Evolutionary conservation across 2,113 vertebrate genomes (phyloP).

Genomic region (Dasyornis broadbenti): DNA sequence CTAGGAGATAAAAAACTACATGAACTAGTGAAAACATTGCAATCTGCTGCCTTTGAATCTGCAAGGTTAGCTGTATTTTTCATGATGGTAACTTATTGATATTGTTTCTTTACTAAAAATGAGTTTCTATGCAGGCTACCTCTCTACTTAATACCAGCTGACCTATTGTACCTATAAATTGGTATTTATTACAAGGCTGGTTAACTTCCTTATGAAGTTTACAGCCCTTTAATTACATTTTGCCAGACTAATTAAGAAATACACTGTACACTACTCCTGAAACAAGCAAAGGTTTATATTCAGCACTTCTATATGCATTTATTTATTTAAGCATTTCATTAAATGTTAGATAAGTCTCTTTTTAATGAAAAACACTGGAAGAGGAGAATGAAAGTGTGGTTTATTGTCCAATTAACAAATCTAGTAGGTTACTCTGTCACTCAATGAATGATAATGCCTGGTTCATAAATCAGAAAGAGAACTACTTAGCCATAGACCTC

Average conservation of each 20-base stretch:
- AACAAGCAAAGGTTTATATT: neutral
- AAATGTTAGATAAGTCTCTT: conserved; percentile 14
- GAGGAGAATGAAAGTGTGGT: conserved; percentile 28
- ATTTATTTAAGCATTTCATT: conserved; percentile 50
- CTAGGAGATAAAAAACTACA: conserved; percentile 36
- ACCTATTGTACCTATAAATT: neutral
- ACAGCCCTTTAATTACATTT: conserved; percentile 34
- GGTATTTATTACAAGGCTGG: conserved; percentile 33
- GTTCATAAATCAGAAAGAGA: conserved; percentile 68
- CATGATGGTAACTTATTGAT: conserved; percentile 12
- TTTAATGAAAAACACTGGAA: conserved; percentile 42
- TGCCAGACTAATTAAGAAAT: conserved; percentile 39
- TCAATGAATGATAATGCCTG: conserved; percentile 58
- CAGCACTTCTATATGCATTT: neutral
- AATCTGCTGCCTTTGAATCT: conserved; percentile 41
- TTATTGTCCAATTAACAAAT: conserved; percentile 65
- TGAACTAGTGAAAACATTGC: conserved; percentile 29
- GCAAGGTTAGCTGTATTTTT: conserved; percentile 36
- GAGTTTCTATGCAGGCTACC: neutral
- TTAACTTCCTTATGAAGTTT: conserved; percentile 28
- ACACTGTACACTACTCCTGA: neutral
- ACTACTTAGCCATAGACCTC: conserved; percentile 66
- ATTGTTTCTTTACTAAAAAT: neutral
- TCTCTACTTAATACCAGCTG: neutral
- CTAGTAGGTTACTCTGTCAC: conserved; percentile 34